Percentiles rank a stretch among this genome's conserved stretches.
These are phyloP conservation scores for Ardeotis arabs DNA, from an alignment of 2,113 vertebrate species.

Conservation along the genomic window DNA sequence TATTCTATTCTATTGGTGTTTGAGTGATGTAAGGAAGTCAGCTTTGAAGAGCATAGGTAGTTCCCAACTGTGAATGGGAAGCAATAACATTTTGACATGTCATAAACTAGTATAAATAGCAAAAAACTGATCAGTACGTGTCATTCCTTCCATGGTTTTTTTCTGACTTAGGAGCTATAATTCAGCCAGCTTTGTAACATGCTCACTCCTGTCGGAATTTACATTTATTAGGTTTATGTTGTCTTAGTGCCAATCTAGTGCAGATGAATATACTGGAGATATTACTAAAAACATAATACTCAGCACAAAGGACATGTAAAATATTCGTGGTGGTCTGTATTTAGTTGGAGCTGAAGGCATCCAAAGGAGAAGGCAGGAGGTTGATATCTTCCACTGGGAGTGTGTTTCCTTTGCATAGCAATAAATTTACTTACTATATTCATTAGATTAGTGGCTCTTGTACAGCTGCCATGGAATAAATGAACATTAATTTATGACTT, in stretches of 20 bases:
- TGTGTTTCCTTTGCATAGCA: neutral
- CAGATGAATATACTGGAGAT: neutral
- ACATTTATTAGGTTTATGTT: neutral
- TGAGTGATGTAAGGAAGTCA: neutral
- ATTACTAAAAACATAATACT: neutral
- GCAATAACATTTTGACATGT: neutral
- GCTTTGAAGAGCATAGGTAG: neutral
- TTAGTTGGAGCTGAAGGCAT: neutral
- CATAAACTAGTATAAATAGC: neutral
- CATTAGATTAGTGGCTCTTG: neutral
- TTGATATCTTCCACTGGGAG: neutral
- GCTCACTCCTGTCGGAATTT: neutral
- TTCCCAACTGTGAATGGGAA: neutral
- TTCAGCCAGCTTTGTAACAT: neutral
- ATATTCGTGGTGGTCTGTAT: neutral
- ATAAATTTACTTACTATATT: neutral
- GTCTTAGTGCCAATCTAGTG: neutral
- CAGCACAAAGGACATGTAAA: neutral
- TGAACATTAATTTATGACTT: neutral
- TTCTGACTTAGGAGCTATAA: neutral
- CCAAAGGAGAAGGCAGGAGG: neutral
- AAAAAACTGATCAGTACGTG: neutral
- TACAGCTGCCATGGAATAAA: neutral
- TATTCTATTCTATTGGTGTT: too few species aligned
- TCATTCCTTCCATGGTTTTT: neutral